Conservation (phyloP, 2,113 vertebrate species). For the Actenoides hombroni region DNA sequence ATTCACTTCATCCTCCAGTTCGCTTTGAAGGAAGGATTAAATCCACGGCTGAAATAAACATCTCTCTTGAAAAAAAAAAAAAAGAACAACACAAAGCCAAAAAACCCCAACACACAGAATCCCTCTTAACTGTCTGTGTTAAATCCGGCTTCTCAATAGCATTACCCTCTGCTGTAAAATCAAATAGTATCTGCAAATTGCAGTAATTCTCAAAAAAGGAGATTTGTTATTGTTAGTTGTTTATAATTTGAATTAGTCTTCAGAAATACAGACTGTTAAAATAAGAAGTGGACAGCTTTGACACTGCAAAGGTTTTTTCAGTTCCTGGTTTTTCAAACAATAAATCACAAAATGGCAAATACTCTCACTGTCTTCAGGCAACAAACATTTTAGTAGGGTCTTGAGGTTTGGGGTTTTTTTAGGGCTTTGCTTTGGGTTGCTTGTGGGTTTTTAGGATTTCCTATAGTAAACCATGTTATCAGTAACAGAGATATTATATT, state of each 20-base stretch:
- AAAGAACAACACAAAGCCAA: not conserved
- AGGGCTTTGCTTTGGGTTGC: not conserved
- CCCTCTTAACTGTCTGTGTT: not conserved
- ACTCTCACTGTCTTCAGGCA: not conserved
- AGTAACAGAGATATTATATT: not conserved
- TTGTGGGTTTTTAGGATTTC: not conserved
- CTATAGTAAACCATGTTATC: not conserved
- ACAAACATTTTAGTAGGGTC: not conserved
- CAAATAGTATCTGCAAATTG: not conserved
- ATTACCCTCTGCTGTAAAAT: constrained; percentile 12
- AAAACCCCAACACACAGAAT: not conserved
- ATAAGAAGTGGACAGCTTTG: not conserved
- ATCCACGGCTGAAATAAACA: constrained; percentile 15
- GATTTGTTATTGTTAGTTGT: not conserved
- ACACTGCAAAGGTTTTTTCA: not conserved
- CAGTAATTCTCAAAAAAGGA: not conserved
- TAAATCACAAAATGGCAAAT: not conserved
- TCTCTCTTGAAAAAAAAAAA: not conserved
- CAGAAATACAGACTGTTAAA: not conserved
- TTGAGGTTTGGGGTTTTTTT: not conserved
- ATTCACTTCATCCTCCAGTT: not conserved
- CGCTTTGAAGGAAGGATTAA: constrained; percentile 53
- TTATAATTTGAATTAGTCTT: not conserved
- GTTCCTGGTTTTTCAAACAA: not conserved
- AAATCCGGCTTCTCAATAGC: constrained; percentile 7